Evolutionary conservation across 2,797 vertebrate genomes (phyloP), one percentile per base, ranked within the genome.

Genomic region (Sciaenops ocellatus): DNA sequence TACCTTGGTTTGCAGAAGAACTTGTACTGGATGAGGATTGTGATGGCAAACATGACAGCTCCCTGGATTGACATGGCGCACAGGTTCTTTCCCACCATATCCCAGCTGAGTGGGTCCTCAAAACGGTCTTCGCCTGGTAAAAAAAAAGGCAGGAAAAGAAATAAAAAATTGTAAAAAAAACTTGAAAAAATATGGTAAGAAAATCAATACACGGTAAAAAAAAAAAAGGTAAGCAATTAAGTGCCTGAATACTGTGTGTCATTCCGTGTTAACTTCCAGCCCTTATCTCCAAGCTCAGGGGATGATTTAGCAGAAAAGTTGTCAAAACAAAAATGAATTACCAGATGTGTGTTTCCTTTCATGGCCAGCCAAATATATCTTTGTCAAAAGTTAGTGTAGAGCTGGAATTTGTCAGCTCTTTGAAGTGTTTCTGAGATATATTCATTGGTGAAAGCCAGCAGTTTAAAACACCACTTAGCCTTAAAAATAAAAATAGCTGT

Each of bases 1-100:
- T 90, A 97, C 98, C 96, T 96, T 9, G 98, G 95, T 85, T 97
- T 98, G 92, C 96, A 97, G 94, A 97, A 99, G 93, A 98, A 99
- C 44, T 96, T 96, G 82, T 99, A 98, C 89, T 99, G 98, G 87
- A 99, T 97, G 59, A 99, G 95, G 41, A 99, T 90, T 0, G 98
- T 99, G 76, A 98, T 69, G 51, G 90, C 59, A 55, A 99, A 99
- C 95, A 99, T 99, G 46, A 98, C 94, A 1, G 79, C 79, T 0
- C 98, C 98, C 87, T 98, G 95, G 77, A 99, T 95, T 1, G 95
- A 93, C 98, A 99, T 99, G 68, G 98, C 98, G 0, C 96, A 97
- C 9, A 99, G 96, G 88, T 99, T 99, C 80, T 96, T 97, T 61
- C 98, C 98, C 81, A 99, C 97, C 88, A 99, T 94, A 4, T 98